Evolutionary conservation across 2,113 vertebrate genomes (phyloP).

Genomic region (Sitta europaea): DNA sequence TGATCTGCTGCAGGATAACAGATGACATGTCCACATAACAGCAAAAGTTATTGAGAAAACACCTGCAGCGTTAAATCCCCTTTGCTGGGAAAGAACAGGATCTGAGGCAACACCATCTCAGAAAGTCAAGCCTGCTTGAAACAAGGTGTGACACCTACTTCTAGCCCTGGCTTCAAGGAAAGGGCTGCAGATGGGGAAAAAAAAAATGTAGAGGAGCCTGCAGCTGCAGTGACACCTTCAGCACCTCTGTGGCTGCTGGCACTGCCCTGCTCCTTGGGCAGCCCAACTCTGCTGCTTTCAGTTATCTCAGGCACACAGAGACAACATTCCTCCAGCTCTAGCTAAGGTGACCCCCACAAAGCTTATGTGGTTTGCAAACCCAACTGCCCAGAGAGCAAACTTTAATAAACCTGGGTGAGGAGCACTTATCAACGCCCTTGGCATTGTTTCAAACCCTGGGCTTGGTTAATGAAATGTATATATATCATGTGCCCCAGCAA

Average conservation of each 20-base stretch:
- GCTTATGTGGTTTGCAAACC: neutral
- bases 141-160: neutral
- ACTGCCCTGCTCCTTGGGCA: neutral
- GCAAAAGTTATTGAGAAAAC: neutral
- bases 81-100: neutral
- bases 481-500: neutral
- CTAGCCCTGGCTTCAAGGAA: neutral
- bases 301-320: neutral
- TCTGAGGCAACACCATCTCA: accelerated
- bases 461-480: slow-evolving; percentile 28
- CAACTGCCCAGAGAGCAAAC: neutral
- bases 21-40: accelerated
- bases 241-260: neutral
- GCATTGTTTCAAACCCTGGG: neutral
- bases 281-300: neutral
- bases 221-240: neutral
- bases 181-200: neutral
- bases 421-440: slow-evolving; percentile 2
- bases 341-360: neutral
- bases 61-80: neutral
- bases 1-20: neutral
- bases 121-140: neutral
- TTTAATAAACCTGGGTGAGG: neutral
- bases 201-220: neutral
- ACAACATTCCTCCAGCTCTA: neutral